A percentile compares a stretch with the other conserved stretches of the same genome.
Evolutionary conservation across 2,113 vertebrate species (phyloP).

Genomic region (Sinocyclocheilus anshuiensis): DNA sequence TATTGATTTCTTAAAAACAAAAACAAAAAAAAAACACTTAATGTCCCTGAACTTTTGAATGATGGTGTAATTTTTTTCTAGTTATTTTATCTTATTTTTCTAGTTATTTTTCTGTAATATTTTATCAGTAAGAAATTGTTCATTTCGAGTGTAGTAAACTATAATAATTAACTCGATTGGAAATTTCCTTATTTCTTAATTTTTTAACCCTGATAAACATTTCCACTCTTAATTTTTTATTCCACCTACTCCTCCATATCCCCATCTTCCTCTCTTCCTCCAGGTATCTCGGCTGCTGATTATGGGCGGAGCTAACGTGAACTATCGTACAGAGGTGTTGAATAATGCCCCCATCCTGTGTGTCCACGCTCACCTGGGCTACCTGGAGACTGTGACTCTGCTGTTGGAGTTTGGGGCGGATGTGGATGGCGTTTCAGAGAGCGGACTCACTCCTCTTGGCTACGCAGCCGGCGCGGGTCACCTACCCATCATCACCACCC

Average conservation of each 20-base stretch:
- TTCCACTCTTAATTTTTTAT: background rate
- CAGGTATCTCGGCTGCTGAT: conserved; percentile 95
- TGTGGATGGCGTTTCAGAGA: conserved; percentile 86
- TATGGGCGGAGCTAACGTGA: conserved; percentile 89
- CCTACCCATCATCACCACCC: conserved; percentile 82
- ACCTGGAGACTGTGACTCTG: conserved; percentile 87
- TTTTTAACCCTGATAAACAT: background rate
- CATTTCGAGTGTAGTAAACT: background rate
- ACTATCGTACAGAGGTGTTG: conserved; percentile 88
- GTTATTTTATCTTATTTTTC: background rate
- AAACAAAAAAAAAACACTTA: too few species aligned
- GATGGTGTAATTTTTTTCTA: background rate
- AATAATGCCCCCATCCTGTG: conserved; percentile 91
- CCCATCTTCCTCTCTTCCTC: background rate
- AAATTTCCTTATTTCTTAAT: background rate
- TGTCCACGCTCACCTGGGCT: conserved; percentile 92
- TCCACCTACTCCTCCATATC: background rate
- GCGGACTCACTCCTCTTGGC: conserved; percentile 88
- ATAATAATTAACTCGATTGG: background rate
- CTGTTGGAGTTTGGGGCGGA: conserved; percentile 92
- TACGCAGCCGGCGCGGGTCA: conserved; percentile 90
- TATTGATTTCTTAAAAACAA: background rate
- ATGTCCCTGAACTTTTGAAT: background rate
- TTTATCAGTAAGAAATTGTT: background rate
- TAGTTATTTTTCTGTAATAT: background rate